Evolutionary conservation across 2,888 invertebrate species (phyloP).

Genomic region (Phlogophora meticulosa): DNA sequence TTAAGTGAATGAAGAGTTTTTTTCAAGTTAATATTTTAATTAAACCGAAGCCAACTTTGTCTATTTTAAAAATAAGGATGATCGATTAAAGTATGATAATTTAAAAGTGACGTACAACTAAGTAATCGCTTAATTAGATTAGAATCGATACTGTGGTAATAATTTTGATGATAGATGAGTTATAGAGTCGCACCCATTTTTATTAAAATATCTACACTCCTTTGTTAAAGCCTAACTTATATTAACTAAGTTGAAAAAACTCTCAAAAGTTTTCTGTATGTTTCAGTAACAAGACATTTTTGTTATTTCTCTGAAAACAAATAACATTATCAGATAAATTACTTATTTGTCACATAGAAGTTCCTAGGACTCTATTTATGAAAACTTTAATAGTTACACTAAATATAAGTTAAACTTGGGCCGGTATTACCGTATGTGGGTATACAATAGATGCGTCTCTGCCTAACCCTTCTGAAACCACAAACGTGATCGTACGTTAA

Average conservation of each 20-base stretch:
- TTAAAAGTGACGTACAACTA: slow-evolving; percentile 46
- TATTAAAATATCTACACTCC: slow-evolving; percentile 4
- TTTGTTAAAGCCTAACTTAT: background rate
- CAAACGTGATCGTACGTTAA: too few species aligned
- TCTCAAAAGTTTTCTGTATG: background rate
- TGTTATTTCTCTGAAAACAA: too few species aligned
- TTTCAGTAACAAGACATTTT: background rate
- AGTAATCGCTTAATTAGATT: slow-evolving; percentile 62
- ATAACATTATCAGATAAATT: background rate
- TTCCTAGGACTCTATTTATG: too few species aligned
- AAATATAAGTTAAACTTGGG: too few species aligned
- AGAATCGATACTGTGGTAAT: slow-evolving; percentile 47
- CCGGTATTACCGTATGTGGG: too few species aligned
- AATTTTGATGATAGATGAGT: slow-evolving; percentile 37
- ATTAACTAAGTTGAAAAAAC: background rate
- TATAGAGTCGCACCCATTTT: slow-evolving; percentile 27
- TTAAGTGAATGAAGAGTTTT: slow-evolving; percentile 9
- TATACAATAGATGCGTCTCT: too few species aligned
- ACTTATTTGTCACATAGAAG: background rate
- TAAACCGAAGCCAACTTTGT: slow-evolving; percentile 13
- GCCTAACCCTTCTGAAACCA: too few species aligned
- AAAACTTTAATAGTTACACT: too few species aligned
- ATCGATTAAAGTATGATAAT: slow-evolving; percentile 46
- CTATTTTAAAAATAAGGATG: slow-evolving; percentile 23
- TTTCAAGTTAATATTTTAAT: slow-evolving; percentile 23